Base-by-base conservation (phyloP, 2,888 invertebrate species). In the Drosophila infuscata region DNA sequence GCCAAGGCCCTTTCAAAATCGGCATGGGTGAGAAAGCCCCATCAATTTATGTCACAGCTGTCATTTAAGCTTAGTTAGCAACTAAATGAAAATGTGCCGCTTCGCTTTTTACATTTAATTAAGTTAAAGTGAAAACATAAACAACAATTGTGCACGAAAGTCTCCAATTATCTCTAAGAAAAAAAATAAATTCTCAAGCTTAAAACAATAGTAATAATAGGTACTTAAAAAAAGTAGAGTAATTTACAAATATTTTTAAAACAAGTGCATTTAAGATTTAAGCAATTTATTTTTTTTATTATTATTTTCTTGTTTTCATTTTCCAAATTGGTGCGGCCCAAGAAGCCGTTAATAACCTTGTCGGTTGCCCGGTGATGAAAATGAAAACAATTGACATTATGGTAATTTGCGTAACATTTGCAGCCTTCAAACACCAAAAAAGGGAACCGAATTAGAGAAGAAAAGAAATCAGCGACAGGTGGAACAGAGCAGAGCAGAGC, bases 331-430 rank as follows among this genome's bases (percentile, higher is more conserved):
- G 20, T 65, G 63, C 70, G 25, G 62, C 56, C 61, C 61, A 82
- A 66, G 73, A 72, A 83, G 68, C 74, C 82, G 90, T 76, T 88
- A 76, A 83, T 81, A 90, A 88, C 88, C 90, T 86, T 85, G 86
- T 63, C 56, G 43, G 51, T 12, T 25, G 32, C 3, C 57, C 54
- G 67, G 65, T 88, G 85, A 85, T 81, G 65, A 80, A 88, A 75
- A 78, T 72, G 36, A 66, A 64, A 71, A 67, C 59, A 51, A 67
- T 69, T 76, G 74, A 76, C 52, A 65, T 70, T 69, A 62, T 61
- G 51, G 49, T 59, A 72, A 76, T 85, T 87, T 90, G 86, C 88
- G 90, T 75, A 87, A 87, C 86, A 75, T 83, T 89, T 78, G 86
- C 83, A 72, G 67, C 29, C 38, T n/a, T 20, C 51, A 41, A 53